Conservation (phyloP, 2,888 invertebrate species). For the Apamea sordens region DNA sequence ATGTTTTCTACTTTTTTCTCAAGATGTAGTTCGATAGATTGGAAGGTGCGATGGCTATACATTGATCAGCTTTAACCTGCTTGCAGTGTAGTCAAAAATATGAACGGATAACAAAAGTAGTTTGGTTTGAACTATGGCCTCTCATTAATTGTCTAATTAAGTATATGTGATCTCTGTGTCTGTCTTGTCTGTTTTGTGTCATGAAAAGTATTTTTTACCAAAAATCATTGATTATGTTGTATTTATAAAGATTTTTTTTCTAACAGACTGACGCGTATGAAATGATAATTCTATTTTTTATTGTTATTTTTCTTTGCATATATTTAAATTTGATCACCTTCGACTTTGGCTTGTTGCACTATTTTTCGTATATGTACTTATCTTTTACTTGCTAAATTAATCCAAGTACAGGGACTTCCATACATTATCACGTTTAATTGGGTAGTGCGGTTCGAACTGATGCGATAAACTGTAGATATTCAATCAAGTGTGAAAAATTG, state of each 20-base stretch:
- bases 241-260: conserved; percentile 55
- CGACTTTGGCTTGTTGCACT: conserved; percentile 59
- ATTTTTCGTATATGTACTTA: conserved; percentile 45
- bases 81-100: conserved; percentile 29
- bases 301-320: conserved; percentile 57
- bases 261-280: conserved; percentile 66
- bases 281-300: conserved; percentile 59
- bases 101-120: conserved; percentile 26
- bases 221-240: conserved; percentile 63
- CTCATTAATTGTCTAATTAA: conserved; percentile 58
- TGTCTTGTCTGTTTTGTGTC: conserved; percentile 62
- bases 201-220: conserved; percentile 58
- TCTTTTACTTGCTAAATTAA: conserved; percentile 3
- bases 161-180: conserved; percentile 65
- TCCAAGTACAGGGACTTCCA: background rate
- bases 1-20: background rate
- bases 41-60: conserved; percentile 28
- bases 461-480: conserved; percentile 33
- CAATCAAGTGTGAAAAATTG: conserved; percentile 36
- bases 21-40: conserved; percentile 33
- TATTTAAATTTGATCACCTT: conserved; percentile 44
- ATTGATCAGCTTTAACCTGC: conserved; percentile 29
- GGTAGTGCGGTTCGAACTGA: conserved; percentile 23
- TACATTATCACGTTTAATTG: conserved; percentile 14
- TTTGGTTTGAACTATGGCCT: conserved; percentile 53